Evolutionary conservation across 2,797 vertebrate genomes (phyloP).

Genomic region (Myotis vivesi): DNA sequence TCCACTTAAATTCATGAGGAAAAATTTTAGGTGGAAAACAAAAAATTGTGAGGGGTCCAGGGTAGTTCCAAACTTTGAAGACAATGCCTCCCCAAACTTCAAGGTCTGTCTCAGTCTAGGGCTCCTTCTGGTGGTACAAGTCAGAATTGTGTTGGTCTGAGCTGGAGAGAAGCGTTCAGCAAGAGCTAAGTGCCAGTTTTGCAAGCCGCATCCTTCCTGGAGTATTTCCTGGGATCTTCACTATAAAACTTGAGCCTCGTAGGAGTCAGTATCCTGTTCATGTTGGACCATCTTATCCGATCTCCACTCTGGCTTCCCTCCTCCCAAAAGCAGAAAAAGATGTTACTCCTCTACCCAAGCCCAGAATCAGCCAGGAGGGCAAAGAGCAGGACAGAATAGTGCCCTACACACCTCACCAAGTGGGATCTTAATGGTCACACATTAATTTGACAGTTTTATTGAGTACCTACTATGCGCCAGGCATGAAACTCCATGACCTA

Average conservation of each 20-base stretch:
- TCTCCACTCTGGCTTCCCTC: background rate
- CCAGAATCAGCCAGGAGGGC: background rate
- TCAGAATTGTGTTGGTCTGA: background rate
- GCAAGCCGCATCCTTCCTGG: background rate
- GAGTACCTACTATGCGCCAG: background rate
- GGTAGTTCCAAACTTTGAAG: background rate
- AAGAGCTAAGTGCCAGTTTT: background rate
- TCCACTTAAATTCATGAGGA: background rate
- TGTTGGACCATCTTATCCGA: background rate
- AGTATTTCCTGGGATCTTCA: background rate
- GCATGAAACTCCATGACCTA: background rate
- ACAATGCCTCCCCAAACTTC: background rate
- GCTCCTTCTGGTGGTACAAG: constrained; percentile 7
- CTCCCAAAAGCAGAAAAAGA: background rate
- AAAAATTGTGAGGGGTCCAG: background rate
- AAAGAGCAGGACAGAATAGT: background rate
- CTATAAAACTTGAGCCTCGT: accelerated
- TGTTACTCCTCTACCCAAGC: background rate
- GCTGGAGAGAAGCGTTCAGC: background rate
- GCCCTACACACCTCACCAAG: too few relatives aligned
- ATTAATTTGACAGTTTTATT: background rate
- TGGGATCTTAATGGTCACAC: background rate
- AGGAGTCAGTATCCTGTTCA: background rate
- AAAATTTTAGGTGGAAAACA: background rate
- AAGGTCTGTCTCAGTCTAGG: background rate